These are phyloP conservation scores for Drosophila triauraria DNA, from an alignment of 1,140 invertebrate species.

Conservation along the genomic window DNA sequence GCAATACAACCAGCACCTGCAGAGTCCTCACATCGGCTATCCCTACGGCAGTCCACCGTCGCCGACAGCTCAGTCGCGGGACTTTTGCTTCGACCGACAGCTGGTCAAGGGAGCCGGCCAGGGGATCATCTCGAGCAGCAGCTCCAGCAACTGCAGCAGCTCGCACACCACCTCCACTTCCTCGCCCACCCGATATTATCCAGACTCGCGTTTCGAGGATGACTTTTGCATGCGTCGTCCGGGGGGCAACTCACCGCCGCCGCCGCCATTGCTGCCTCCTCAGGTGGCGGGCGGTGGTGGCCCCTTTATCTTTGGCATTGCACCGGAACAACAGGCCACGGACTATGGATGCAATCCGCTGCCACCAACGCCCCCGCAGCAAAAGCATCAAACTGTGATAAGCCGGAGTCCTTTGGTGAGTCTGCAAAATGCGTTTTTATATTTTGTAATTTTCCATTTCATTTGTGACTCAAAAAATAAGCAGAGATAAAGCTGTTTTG, in stretches of 20 bases:
- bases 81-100: slow-evolving; percentile 60
- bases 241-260: slow-evolving; percentile 6
- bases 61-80: slow-evolving; percentile 68
- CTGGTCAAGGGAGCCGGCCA: background rate
- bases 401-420: slow-evolving; percentile 34
- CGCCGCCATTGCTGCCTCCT: background rate
- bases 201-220: slow-evolving; percentile 74
- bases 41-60: slow-evolving; percentile 81
- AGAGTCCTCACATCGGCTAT: slow-evolving; percentile 76
- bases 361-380: slow-evolving; percentile 31
- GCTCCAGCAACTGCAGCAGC: slow-evolving; percentile 63
- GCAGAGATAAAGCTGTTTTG: background rate
- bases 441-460: background rate
- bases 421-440: background rate
- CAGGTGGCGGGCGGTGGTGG: slow-evolving; percentile 18
- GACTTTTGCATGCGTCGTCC: slow-evolving; percentile 70
- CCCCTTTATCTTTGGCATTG: slow-evolving; percentile 78
- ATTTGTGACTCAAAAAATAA: too few relatives aligned
- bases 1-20: slow-evolving; percentile 77
- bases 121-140: slow-evolving; percentile 27
- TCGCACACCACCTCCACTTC: slow-evolving; percentile 42
- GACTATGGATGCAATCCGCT: slow-evolving; percentile 51
- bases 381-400: slow-evolving; percentile 27
- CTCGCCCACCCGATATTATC: slow-evolving; percentile 48
- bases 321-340: slow-evolving; percentile 61